phyloP scores from a whole-genome alignment of 2,888 invertebrate genomes.

The Nomada fucata region DNA sequence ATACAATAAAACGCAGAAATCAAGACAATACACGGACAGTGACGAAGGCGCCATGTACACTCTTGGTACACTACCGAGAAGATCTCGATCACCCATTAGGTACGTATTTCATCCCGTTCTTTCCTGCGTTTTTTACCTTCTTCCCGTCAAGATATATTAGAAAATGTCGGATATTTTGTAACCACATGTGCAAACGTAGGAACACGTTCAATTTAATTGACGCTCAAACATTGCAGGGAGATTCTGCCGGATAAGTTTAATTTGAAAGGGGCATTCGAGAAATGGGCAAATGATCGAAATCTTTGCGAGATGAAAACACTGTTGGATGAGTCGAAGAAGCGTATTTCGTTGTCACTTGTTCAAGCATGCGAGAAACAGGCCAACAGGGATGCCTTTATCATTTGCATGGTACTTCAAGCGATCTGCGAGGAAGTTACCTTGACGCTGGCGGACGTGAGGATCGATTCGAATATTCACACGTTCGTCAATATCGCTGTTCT shows the following conservation, averaged over 20 bases:
- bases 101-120: slow-evolving; percentile 29
- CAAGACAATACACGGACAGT: slow-evolving; percentile 20
- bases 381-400: slow-evolving; percentile 25
- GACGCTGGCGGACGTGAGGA: slow-evolving; percentile 35
- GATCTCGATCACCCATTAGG: slow-evolving; percentile 56
- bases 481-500: slow-evolving; percentile 55
- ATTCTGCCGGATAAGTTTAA: slow-evolving; percentile 58
- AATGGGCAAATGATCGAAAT: slow-evolving; percentile 3
- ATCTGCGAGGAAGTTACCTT: slow-evolving; percentile 53
- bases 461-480: slow-evolving; percentile 42
- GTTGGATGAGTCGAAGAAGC: slow-evolving; percentile 51
- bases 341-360: slow-evolving; percentile 41
- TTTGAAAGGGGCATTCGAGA: slow-evolving; percentile 29
- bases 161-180: slow-evolving; percentile 34
- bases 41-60: background rate
- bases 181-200: slow-evolving; percentile 3
- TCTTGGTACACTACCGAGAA: slow-evolving; percentile 22
- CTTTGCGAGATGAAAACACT: background rate
- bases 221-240: slow-evolving; percentile 41
- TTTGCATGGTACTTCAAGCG: slow-evolving; percentile 49
- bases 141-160: background rate
- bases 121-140: background rate
- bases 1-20: slow-evolving; percentile 43
- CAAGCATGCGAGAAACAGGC: slow-evolving; percentile 2
- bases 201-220: slow-evolving; percentile 37